phyloP scores from a whole-genome alignment of 2,888 invertebrate species.

The Lydus trimaculatus region DNA sequence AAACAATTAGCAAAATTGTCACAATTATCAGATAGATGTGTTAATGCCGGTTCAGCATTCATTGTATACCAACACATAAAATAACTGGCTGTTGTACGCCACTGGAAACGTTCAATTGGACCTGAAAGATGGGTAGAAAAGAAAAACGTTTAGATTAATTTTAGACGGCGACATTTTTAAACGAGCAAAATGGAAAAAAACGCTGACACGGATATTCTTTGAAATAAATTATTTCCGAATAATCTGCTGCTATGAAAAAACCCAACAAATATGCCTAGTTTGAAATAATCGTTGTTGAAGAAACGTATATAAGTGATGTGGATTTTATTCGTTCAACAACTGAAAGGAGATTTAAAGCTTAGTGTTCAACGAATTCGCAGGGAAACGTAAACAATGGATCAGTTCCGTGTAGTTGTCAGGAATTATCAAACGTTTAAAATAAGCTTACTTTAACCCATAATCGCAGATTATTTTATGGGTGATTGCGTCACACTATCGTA shows the following conservation, averaged over 20 bases:
- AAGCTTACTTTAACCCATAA: no score
- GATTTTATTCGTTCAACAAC: not conserved
- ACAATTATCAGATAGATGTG: constrained; percentile 65
- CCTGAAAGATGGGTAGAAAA: constrained; percentile 41
- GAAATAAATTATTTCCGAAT: not conserved
- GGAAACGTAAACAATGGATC: not conserved
- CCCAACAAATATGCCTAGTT: not conserved
- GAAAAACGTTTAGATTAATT: not conserved
- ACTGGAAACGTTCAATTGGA: constrained; percentile 67
- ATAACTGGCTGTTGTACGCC: constrained; percentile 70
- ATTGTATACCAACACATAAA: constrained; percentile 75
- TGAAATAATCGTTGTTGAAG: not conserved
- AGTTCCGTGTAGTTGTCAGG: no score
- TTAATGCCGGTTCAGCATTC: constrained; percentile 62
- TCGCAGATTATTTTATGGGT: no score
- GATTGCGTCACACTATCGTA: no score
- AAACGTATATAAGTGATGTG: not conserved
- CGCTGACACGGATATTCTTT: not conserved
- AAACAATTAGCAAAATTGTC: constrained; percentile 70
- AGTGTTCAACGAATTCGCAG: not conserved
- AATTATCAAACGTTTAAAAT: no score
- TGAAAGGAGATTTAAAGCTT: not conserved
- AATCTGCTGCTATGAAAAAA: not conserved
- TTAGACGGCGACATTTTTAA: constrained; percentile 11
- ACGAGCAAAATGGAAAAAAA: not conserved